phyloP scores from a whole-genome alignment of 2,797 vertebrate species.

The Anolis apletophallus region DNA sequence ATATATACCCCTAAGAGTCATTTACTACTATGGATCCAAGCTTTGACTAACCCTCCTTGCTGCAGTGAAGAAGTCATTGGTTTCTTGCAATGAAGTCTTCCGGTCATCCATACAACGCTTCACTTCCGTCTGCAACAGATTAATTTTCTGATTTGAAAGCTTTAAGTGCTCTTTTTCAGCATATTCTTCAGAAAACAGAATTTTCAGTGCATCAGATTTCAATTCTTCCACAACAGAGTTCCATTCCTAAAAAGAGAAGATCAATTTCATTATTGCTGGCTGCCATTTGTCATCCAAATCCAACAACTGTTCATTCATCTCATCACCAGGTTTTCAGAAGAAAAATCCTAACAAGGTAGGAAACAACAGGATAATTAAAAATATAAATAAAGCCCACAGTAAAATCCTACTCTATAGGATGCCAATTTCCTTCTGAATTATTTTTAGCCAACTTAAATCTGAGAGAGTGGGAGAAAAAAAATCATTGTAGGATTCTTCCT shows the following conservation, averaged over 20 bases:
- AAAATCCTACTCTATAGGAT: neutral
- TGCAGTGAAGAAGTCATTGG: conserved; percentile 83
- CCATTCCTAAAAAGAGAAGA: conserved; percentile 79
- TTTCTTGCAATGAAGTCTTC: conserved; percentile 76
- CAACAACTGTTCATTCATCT: neutral
- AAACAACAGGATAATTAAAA: neutral
- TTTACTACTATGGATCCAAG: conserved; percentile 6
- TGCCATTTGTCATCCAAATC: neutral
- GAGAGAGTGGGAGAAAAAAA: too few relatives aligned
- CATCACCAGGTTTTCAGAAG: neutral
- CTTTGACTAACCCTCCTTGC: conserved; percentile 81
- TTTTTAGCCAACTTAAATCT: neutral
- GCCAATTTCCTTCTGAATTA: neutral
- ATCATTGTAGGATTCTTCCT: too few relatives aligned
- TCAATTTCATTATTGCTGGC: conserved; percentile 14
- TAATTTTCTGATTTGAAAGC: conserved; percentile 78
- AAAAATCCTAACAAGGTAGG: neutral
- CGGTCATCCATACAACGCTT: conserved; percentile 73
- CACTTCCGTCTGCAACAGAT: conserved; percentile 74
- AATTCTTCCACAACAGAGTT: conserved; percentile 70
- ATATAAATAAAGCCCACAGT: neutral
- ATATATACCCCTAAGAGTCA: neutral
- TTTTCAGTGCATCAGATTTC: conserved; percentile 75
- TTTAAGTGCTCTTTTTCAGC: conserved; percentile 76
- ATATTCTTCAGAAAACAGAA: conserved; percentile 70